Percentiles rank a stretch among this genome's conserved stretches.
These are phyloP conservation scores for Varanus komodoensis DNA, from an alignment of 2,113 vertebrate genomes.

Conservation along the genomic window DNA sequence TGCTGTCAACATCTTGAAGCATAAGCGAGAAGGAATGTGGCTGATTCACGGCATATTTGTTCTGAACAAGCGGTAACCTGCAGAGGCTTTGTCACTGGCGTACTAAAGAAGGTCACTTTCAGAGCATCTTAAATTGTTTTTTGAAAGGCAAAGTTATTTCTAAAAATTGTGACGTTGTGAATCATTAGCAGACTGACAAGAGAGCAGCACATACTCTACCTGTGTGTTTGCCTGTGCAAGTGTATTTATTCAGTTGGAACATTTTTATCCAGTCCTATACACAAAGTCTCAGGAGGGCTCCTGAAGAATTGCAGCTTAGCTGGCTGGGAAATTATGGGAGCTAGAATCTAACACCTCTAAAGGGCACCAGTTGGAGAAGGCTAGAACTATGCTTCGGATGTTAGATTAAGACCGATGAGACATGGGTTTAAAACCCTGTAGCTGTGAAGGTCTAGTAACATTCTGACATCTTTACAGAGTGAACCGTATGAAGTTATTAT, in stretches of 20 bases:
- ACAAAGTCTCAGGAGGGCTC: too few species aligned
- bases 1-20: background rate
- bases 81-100: background rate
- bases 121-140: background rate
- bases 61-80: conserved; percentile 26
- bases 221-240: background rate
- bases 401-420: too few species aligned
- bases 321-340: too few species aligned
- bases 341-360: too few species aligned
- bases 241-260: too few species aligned
- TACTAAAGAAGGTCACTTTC: background rate
- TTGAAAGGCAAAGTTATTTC: background rate
- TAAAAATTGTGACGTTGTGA: background rate
- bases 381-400: too few species aligned
- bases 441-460: background rate
- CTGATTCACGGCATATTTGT: conserved; percentile 10
- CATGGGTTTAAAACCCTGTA: background rate
- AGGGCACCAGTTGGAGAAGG: too few species aligned
- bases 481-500: too few species aligned
- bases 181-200: background rate
- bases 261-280: too few species aligned
- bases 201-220: background rate
- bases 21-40: conserved; percentile 12
- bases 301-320: too few species aligned
- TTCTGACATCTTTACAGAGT: background rate